Evolutionary conservation across 2,113 vertebrate species (phyloP).

Genomic region (Setophaga kirtlandii): DNA sequence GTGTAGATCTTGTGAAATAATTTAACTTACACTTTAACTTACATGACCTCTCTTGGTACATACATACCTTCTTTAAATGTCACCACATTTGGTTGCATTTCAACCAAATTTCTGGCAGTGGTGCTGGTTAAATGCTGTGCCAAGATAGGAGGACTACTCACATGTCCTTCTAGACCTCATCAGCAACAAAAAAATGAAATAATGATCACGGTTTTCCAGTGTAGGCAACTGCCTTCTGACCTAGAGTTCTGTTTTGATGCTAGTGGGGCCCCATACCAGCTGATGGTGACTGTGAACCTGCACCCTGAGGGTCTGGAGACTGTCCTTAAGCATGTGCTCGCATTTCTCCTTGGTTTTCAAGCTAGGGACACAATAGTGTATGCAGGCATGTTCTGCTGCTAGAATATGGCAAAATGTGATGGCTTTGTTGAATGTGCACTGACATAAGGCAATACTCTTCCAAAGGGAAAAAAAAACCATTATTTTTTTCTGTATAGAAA

Average conservation of each 20-base stretch:
- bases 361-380: neutral
- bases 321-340: neutral
- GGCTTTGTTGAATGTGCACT: conserved; percentile 15
- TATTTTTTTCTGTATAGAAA: conserved; percentile 25
- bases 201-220: neutral
- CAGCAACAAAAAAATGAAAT: neutral
- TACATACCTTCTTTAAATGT: fast-evolving
- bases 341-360: neutral
- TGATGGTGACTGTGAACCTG: neutral
- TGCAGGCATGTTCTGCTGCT: neutral
- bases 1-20: neutral
- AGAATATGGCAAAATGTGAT: neutral
- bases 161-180: neutral
- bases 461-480: neutral
- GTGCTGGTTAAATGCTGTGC: neutral
- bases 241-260: neutral
- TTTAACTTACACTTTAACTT: neutral
- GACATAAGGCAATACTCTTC: conserved; percentile 11
- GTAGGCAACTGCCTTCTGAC: neutral
- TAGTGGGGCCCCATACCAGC: neutral
- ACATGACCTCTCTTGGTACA: neutral
- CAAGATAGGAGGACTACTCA: neutral
- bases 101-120: neutral
- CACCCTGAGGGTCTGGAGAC: neutral
- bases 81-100: neutral